A percentile compares a stretch with the other conserved stretches of the same genome.
Evolutionary conservation across 2,113 vertebrate species (phyloP).

Genomic region (Pogonocichla stellata): DNA sequence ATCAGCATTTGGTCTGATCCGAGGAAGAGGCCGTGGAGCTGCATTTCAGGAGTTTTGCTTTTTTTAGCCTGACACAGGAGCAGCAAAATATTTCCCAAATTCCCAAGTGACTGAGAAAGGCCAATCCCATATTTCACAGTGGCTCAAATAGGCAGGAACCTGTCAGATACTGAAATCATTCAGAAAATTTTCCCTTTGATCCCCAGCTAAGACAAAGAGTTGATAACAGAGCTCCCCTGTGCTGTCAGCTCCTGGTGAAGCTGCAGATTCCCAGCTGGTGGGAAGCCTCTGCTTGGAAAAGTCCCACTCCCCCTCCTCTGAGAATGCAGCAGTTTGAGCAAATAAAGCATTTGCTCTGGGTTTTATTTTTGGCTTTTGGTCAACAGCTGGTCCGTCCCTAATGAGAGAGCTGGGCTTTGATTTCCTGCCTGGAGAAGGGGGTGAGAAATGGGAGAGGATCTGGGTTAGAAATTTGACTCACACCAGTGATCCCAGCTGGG

Average conservation of each 20-base stretch:
- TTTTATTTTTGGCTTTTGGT: not conserved
- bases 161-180: not conserved
- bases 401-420: not conserved
- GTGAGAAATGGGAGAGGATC: not conserved
- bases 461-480: not conserved
- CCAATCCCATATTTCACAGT: not conserved
- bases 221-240: not conserved
- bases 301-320: not conserved
- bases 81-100: not conserved
- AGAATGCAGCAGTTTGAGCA: slow-evolving; percentile 10
- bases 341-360: not conserved
- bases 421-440: slow-evolving; percentile 37
- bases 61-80: not conserved
- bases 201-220: not conserved
- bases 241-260: not conserved
- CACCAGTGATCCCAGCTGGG: not conserved
- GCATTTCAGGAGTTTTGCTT: not conserved
- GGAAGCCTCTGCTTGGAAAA: not conserved
- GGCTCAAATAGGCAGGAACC: not conserved
- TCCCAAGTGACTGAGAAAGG: not conserved
- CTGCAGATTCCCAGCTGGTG: not conserved
- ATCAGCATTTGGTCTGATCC: not conserved
- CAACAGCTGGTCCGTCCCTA: slow-evolving; percentile 30
- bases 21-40: not conserved
- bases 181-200: not conserved